Base-by-base conservation (phyloP, 2,113 vertebrate species). In the Melanostigma gelatinosum region DNA sequence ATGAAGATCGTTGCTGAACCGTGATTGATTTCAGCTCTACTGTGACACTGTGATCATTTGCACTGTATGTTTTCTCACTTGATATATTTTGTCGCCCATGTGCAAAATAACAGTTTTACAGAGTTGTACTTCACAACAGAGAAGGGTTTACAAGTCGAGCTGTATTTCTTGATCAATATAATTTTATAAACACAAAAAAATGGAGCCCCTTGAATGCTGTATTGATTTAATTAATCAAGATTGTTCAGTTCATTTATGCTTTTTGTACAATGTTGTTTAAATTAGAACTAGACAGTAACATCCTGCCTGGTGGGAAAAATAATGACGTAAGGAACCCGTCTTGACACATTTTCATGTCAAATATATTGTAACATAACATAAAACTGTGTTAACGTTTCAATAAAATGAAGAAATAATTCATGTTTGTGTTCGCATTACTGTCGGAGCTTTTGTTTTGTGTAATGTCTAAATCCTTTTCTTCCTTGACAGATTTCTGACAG, bases 401-500 rank as follows among this genome's bases (percentile, higher is more conserved):
- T 50, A 48, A 61, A 78, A 75, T 1, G 0, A 72, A 67, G 1
- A 62, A 24, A 8, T 12, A 20, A 6, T 69, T 24, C 4, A 52
- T 29, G 5, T 57, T 46, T 73, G 18, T n/a, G 24, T 79, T 83
- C 27, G 10, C n/a, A 27, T 54, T 13, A 18, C 52, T 73, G 36
- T 40, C 9, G 22, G 7, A 61, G 29, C 29, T 36, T 32, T 64
- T 57, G 10, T 60, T 11, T 77, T 50, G 12, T 71, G 7, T 22
- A 1, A 22, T 8, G 4, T 10, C 7, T 88, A 91, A 73, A 75
- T 62, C 83, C 79, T 91, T 83, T 60, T 93, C 78, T 83, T 95
- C 71, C 69, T 94, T 2, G 32, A 0, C 27, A 75, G 60, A 24
- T 65, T 92, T 80, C 75, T 93, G 55, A 48, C 60, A 44, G 44